A percentile compares a stretch with the other conserved stretches of the same genome.
phyloP scores from a whole-genome alignment of 2,888 invertebrate genomes.

The Ectobius pallidus region DNA sequence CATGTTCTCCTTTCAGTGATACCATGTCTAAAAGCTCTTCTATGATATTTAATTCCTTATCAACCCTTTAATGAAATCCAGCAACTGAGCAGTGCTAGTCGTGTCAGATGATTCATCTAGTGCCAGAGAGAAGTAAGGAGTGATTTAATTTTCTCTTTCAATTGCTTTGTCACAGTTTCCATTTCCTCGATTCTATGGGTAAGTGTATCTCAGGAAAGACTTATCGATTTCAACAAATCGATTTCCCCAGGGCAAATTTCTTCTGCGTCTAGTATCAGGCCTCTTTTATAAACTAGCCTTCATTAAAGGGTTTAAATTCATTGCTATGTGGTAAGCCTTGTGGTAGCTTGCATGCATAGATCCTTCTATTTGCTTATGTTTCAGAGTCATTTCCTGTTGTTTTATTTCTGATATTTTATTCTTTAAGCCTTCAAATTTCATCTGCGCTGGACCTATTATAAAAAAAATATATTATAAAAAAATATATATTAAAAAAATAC shows the following conservation, averaged over 20 bases:
- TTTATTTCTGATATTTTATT: not conserved
- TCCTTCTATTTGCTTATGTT: not conserved
- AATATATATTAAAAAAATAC: no score
- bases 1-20: not conserved
- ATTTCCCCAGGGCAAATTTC: no score
- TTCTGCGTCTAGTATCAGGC: not conserved
- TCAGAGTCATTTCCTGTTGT: not conserved
- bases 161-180: no score
- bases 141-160: no score
- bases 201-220: slow-evolving; percentile 10
- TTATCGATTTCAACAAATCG: slow-evolving; percentile 6
- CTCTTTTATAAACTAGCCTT: slow-evolving; percentile 8
- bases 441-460: not conserved
- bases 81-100: not conserved
- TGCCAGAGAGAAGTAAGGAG: no score
- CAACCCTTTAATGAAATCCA: slow-evolving; percentile 1
- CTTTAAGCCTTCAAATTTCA: no score
- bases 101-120: no score
- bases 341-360: slow-evolving; percentile 6
- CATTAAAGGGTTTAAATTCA: slow-evolving; percentile 3
- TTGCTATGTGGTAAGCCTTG: not conserved
- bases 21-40: no score
- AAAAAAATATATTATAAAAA: no score
- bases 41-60: no score
- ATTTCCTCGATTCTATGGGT: no score